A percentile compares a stretch with the other conserved stretches of the same genome.
Evolutionary conservation across 2,797 vertebrate genomes (phyloP).

Genomic region (Gymnothorax reevesii): DNA sequence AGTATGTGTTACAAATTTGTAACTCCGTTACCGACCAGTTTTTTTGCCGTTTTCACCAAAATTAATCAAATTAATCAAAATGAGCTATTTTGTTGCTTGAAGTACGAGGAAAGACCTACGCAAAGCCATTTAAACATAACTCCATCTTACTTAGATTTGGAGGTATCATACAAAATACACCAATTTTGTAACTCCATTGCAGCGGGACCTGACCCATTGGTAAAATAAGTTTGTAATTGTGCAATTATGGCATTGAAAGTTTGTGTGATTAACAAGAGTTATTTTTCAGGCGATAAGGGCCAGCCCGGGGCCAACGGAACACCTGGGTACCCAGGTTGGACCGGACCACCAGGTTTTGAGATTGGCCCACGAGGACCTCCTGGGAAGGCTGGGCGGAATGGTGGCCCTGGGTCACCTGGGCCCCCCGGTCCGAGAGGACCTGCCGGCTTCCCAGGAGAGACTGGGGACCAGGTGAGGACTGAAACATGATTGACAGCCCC

Average conservation of each 20-base stretch:
- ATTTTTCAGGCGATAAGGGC: conserved; percentile 63
- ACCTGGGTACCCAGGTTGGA: conserved; percentile 52
- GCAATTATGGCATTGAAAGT: neutral
- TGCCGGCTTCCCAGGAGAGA: conserved; percentile 60
- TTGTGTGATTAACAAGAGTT: conserved; percentile 10
- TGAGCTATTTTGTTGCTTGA: too few species aligned
- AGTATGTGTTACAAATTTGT: too few species aligned
- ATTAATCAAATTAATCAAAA: too few species aligned
- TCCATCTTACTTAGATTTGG: too few species aligned
- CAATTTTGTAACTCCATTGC: too few species aligned
- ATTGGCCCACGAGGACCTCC: conserved; percentile 53
- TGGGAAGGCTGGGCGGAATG: conserved; percentile 52
- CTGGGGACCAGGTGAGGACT: conserved; percentile 62
- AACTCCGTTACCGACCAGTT: too few species aligned
- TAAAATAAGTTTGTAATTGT: neutral
- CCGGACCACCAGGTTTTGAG: conserved; percentile 50
- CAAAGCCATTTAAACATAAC: too few species aligned
- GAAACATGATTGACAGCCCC: neutral
- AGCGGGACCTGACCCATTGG: too few species aligned
- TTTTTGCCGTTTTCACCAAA: too few species aligned
- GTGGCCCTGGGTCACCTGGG: conserved; percentile 59
- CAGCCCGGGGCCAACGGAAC: conserved; percentile 45
- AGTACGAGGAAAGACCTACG: too few species aligned
- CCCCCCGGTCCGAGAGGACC: conserved; percentile 55
- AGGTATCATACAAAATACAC: too few species aligned